phyloP scores from a whole-genome alignment of 2,113 vertebrate genomes.

The Platysternon megacephalum region DNA sequence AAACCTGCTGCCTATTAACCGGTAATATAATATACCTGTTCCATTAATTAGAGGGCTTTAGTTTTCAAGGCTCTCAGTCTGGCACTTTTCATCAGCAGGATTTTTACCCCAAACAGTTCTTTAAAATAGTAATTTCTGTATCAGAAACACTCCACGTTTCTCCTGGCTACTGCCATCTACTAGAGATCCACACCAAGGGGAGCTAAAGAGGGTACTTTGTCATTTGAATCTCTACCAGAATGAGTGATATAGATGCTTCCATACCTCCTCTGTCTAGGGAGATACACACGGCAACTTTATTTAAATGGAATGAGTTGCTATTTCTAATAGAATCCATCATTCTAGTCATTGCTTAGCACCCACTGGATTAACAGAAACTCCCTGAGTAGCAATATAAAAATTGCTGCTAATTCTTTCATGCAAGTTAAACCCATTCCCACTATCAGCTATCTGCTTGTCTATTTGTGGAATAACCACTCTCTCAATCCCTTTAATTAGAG shows the following conservation, averaged over 20 bases:
- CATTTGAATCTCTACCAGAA: neutral
- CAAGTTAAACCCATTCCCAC: neutral
- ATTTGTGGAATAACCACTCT: neutral
- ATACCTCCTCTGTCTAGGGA: neutral
- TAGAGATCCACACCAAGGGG: neutral
- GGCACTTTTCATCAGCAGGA: neutral
- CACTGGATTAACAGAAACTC: neutral
- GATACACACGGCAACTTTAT: neutral
- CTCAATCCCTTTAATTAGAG: neutral
- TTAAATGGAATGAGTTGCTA: neutral
- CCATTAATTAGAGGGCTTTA: neutral
- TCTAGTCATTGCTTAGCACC: neutral
- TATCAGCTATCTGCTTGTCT: neutral
- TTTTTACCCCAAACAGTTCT: neutral
- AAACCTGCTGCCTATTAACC: too few species aligned
- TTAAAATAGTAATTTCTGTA: neutral
- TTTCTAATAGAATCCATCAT: neutral
- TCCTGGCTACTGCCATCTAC: neutral
- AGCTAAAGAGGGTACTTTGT: neutral
- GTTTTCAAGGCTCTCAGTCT: neutral
- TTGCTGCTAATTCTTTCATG: neutral
- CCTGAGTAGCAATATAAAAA: neutral
- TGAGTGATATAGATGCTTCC: neutral
- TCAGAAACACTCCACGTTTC: neutral
- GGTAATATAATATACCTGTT: neutral